Evolutionary conservation across 2,113 vertebrate genomes (phyloP), one percentile per base, ranked within the genome.

Genomic region (Paedocypris sp.): DNA sequence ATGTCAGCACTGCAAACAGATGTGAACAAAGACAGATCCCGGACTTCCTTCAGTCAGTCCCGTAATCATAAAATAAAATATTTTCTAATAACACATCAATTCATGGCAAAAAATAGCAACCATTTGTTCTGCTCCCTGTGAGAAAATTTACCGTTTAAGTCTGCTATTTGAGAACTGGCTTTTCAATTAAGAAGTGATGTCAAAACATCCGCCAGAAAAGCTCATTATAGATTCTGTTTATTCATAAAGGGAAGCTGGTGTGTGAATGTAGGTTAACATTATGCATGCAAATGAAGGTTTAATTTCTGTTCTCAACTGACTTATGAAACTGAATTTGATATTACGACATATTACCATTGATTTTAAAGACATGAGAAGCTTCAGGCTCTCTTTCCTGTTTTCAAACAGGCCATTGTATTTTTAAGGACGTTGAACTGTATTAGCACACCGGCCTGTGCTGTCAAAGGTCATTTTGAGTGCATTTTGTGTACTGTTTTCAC

Each of bases 381-480:
- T 4, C 33, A 53, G 22, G 3, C 8, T 28, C 31, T 8, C 3
- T 4, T 18, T 33, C 9, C 5, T 13, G 13, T 31, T 19, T 19
- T 22, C 19, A 31, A 31, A 4, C 12, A 9, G 20, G 25, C 12
- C 16, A 31, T 11, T 16, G n/a, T 31, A 3, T 18, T 19, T 39
- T 16, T n/a, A 1, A 54, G 16, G 13, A 12, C 9, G 16, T 39
- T 58, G 26, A 31, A 58, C 38, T 58, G 26, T 22, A 43, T 58
- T 16, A 31, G 16, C 36, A 43, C 36, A 32, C 39, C 32, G 39
- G 54, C 20, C 18, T 58, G 54, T 58, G 39, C 32, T 36, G 29
- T 56, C 22, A 41, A 56, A 36, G 52, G 15, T 58, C 42, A 43
- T 58, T 32, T 31, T 25, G 32, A 36, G 52, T 41, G 52, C 9